Evolutionary conservation across 2,888 invertebrate genomes (phyloP).

Genomic region (Graphium colonna): DNA sequence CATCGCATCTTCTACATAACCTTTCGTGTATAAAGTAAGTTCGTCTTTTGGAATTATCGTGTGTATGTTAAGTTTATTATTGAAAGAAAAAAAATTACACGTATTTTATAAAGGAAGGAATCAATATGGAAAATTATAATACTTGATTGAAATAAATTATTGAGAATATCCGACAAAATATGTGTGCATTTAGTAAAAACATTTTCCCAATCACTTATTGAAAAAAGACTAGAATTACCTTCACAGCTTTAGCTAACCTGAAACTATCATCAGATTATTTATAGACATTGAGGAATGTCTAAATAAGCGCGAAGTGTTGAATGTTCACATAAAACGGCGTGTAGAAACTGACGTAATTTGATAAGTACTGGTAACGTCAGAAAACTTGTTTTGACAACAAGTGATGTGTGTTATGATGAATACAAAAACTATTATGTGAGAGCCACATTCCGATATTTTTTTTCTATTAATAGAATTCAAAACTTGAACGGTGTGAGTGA

Average conservation of each 20-base stretch:
- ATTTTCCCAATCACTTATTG: not conserved
- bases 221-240: not conserved
- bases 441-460: not conserved
- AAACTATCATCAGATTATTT: constrained; percentile 5
- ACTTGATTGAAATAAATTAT: not conserved
- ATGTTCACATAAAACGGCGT: constrained; percentile 12
- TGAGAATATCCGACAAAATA: too few species aligned
- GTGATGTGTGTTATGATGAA: constrained; percentile 7
- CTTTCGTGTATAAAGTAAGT: too few species aligned
- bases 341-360: constrained; percentile 18
- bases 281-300: constrained; percentile 12
- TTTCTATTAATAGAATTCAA: not conserved
- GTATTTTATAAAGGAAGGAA: too few species aligned
- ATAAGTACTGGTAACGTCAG: constrained; percentile 15
- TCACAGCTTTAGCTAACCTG: not conserved
- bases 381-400: constrained; percentile 18
- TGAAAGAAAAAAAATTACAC: too few species aligned
- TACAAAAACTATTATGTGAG: not conserved
- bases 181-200: too few species aligned
- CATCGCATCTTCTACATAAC: constrained; percentile 10
- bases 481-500: too few species aligned
- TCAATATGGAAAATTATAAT: too few species aligned
- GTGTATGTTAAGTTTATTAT: too few species aligned
- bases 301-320: constrained; percentile 18
- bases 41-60: too few species aligned